phyloP scores from a whole-genome alignment of 2,888 invertebrate species.

The Tipula confusa region DNA sequence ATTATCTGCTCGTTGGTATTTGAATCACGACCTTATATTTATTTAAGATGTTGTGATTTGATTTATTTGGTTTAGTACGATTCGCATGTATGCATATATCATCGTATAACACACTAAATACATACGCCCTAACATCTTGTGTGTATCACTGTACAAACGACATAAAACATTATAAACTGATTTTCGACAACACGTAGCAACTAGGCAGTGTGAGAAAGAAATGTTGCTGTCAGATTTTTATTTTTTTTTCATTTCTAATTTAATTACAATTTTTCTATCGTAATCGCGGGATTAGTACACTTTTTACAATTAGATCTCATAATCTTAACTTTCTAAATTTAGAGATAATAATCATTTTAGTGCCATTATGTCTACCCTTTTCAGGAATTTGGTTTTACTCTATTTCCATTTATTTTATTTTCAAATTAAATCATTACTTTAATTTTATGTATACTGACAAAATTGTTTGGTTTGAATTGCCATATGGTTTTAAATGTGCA shows the following conservation, averaged over 20 bases:
- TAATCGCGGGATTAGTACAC: slow-evolving; percentile 20
- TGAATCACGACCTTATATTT: not conserved
- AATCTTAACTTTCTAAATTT: not conserved
- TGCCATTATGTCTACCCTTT: slow-evolving; percentile 14
- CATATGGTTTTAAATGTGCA: not conserved
- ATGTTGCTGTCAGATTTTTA: not conserved
- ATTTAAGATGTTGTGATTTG: not conserved
- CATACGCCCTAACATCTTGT: not conserved
- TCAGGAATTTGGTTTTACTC: not conserved
- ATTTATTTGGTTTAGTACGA: not conserved
- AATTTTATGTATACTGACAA: not conserved
- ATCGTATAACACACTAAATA: not conserved
- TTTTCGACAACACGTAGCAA: not conserved
- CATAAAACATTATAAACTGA: not conserved
- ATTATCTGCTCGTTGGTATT: not conserved
- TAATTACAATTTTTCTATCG: slow-evolving; percentile 12
- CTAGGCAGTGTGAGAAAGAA: not conserved
- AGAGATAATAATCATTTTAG: slow-evolving; percentile 12
- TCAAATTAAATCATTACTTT: not conserved
- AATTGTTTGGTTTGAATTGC: not conserved
- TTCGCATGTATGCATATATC: not conserved
- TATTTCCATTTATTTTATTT: not conserved
- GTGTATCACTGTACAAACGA: not conserved
- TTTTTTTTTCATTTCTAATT: not conserved
- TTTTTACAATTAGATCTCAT: slow-evolving; percentile 3